Evolutionary conservation across 2,113 vertebrate species (phyloP).

Genomic region (Menura novaehollandiae): DNA sequence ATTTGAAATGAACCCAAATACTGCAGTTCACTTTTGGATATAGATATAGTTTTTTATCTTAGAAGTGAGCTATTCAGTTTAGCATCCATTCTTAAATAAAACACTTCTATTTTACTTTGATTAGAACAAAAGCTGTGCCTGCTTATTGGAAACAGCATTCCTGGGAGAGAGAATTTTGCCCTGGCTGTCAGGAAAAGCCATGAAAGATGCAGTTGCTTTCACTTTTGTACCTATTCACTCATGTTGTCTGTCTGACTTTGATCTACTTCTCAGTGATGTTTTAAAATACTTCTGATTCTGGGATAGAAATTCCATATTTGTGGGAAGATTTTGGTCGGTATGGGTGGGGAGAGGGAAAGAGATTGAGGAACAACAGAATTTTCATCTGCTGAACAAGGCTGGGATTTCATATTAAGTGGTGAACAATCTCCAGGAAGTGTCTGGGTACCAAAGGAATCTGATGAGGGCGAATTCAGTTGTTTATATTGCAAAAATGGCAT

Average conservation of each 20-base stretch:
- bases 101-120: background rate
- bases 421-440: background rate
- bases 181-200: background rate
- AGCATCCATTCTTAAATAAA: background rate
- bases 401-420: background rate
- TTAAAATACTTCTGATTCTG: background rate
- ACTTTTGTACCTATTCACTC: background rate
- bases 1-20: background rate
- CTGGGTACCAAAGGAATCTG: background rate
- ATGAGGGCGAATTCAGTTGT: background rate
- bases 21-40: background rate
- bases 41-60: background rate
- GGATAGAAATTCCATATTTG: background rate
- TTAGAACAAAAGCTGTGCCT: background rate
- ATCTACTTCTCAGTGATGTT: background rate
- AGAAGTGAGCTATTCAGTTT: background rate
- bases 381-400: background rate
- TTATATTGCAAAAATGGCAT: background rate
- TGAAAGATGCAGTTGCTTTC: background rate
- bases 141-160: background rate
- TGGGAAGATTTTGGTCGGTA: background rate
- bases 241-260: background rate
- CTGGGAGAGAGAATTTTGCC: background rate
- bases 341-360: rapidly evolving
- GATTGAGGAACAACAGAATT: background rate